phyloP scores from a whole-genome alignment of 2,888 invertebrate genomes.

The Limenitis camilla region DNA sequence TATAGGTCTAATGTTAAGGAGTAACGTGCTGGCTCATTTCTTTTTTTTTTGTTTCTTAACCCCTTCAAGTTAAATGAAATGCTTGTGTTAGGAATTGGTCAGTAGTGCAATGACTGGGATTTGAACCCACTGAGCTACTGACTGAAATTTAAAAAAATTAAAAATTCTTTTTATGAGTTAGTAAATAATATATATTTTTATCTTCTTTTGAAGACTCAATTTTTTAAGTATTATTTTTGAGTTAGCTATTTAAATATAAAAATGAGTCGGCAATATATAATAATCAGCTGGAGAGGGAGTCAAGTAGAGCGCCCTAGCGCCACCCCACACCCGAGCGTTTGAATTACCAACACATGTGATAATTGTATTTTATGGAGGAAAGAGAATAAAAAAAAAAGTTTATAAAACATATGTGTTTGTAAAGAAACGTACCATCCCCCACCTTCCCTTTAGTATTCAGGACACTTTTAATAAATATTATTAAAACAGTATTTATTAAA shows the following conservation, averaged over 20 bases:
- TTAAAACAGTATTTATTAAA: conserved; percentile 6
- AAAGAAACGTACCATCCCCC: background rate
- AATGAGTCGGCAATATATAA: conserved; percentile 36
- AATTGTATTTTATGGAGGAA: background rate
- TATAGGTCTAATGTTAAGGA: conserved; percentile 10
- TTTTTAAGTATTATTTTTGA: background rate
- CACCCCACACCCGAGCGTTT: conserved; percentile 7
- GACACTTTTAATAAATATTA: conserved; percentile 16
- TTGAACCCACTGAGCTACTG: background rate
- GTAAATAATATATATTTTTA: too few species aligned
- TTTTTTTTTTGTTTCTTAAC: background rate
- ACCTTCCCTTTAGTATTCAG: conserved; percentile 7
- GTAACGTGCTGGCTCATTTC: conserved; percentile 17
- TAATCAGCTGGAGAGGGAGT: conserved; percentile 59
- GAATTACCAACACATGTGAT: conserved; percentile 7
- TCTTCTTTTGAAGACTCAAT: background rate
- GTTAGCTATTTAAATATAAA: conserved; percentile 17
- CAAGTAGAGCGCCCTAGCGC: conserved; percentile 45
- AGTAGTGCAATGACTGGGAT: too few species aligned
- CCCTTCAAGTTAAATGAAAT: too few species aligned
- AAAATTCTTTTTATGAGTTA: too few species aligned
- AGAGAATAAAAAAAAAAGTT: background rate
- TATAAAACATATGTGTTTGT: conserved; percentile 7
- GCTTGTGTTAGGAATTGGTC: too few species aligned
- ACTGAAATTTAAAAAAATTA: background rate